phyloP scores from a whole-genome alignment of 2,888 invertebrate species.

The Tenthredo notha region DNA sequence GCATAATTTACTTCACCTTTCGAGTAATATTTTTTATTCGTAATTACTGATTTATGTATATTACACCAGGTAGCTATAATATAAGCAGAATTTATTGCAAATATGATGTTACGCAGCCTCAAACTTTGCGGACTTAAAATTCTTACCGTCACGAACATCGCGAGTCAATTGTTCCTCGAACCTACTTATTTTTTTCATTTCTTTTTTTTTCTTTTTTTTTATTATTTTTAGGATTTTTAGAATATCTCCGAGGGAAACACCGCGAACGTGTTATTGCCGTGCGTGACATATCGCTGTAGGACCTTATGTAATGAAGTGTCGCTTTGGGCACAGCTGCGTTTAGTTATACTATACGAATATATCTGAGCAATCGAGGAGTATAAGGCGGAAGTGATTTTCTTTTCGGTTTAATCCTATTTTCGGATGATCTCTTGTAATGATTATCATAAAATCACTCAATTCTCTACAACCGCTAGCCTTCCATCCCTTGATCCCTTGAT shows the following conservation, averaged over 20 bases:
- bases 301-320: slow-evolving; percentile 38
- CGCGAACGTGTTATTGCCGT: slow-evolving; percentile 37
- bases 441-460: neutral
- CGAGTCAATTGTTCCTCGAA: slow-evolving; percentile 20
- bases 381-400: neutral
- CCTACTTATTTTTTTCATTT: neutral
- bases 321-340: slow-evolving; percentile 29
- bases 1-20: neutral
- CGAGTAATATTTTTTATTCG: neutral
- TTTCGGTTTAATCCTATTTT: neutral
- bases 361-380: neutral
- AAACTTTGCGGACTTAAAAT: neutral
- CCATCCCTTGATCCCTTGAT: neutral
- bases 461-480: neutral
- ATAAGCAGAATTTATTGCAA: neutral
- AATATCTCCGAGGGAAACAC: neutral
- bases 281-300: slow-evolving; percentile 32
- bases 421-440: neutral
- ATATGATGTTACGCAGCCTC: neutral
- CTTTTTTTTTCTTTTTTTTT: neutral
- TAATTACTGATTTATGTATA: neutral
- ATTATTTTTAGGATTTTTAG: neutral
- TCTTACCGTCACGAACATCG: neutral
- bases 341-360: slow-evolving; percentile 5
- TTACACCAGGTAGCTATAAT: neutral